Evolutionary conservation across 2,797 vertebrate genomes (phyloP).

Genomic region (Lophotriccus pileatus): DNA sequence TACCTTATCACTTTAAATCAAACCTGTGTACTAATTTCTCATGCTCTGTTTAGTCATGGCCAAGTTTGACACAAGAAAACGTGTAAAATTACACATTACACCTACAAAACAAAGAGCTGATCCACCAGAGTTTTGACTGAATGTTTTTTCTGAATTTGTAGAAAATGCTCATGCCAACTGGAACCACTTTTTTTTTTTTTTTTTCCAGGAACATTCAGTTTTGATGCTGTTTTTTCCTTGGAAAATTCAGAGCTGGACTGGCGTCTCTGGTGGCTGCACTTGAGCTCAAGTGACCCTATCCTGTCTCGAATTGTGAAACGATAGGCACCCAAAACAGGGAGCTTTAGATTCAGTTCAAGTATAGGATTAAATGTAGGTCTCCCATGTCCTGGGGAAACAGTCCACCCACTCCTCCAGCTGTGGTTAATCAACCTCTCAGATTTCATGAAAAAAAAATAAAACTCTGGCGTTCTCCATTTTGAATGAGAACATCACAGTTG

Average conservation of each 20-base stretch:
- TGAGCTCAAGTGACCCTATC: not conserved
- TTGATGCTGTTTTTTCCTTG: not conserved
- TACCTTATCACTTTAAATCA: not conserved
- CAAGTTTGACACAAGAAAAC: not conserved
- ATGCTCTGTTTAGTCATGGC: not conserved
- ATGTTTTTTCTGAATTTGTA: not conserved
- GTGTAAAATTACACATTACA: not conserved
- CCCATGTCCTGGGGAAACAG: not conserved
- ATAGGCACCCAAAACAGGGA: not conserved
- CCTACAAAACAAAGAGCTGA: not conserved
- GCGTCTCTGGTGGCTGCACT: not conserved
- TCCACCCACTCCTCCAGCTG: not conserved
- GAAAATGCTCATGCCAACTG: not conserved
- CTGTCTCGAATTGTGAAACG: not conserved
- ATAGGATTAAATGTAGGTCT: not conserved
- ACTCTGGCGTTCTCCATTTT: not conserved
- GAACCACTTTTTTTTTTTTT: not conserved
- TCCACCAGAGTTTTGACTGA: not conserved
- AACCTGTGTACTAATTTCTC: not conserved
- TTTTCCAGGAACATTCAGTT: not conserved
- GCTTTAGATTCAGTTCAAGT: not conserved
- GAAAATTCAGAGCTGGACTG: not conserved
- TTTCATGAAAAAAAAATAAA: not conserved
- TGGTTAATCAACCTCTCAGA: not conserved
- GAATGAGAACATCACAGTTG: not conserved